Conservation (phyloP, 2,888 invertebrate genomes). For the Idaea biselata region DNA sequence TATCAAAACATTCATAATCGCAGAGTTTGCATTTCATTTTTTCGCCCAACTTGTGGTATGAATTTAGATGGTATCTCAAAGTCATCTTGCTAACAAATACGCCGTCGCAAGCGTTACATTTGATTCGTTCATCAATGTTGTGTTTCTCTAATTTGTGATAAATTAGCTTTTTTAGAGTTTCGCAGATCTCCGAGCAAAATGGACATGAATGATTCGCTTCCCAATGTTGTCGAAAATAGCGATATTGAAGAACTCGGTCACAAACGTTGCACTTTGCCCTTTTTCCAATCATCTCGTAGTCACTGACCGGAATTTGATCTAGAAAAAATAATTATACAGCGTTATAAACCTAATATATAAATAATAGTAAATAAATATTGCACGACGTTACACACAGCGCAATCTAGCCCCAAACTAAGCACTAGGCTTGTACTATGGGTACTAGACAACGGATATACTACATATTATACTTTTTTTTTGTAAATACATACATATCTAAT, state of each 20-base stretch:
- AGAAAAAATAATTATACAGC: neutral
- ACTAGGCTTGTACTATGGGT: too few relatives aligned
- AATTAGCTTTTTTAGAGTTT: neutral
- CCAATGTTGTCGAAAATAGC: neutral
- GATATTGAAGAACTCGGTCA: neutral
- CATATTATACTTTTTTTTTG: too few relatives aligned
- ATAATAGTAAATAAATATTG: too few relatives aligned
- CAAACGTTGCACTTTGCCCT: neutral
- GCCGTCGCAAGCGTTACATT: conserved; percentile 17
- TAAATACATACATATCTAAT: too few relatives aligned
- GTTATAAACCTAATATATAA: too few relatives aligned
- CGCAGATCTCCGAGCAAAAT: neutral
- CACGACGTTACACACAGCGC: too few relatives aligned
- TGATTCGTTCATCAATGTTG: conserved; percentile 1
- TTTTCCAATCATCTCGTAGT: neutral
- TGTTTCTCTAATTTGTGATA: conserved; percentile 6
- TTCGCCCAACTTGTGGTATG: conserved; percentile 5
- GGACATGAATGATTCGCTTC: neutral
- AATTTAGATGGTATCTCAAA: conserved; percentile 3
- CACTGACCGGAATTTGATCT: neutral
- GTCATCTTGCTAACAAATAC: conserved; percentile 3
- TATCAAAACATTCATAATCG: conserved; percentile 9
- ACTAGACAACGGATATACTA: too few relatives aligned
- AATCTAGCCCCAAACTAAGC: too few relatives aligned
- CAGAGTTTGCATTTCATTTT: conserved; percentile 38